These are phyloP conservation scores for Polydesmus complanatus DNA, from an alignment of 2,888 invertebrate genomes.

Conservation along the genomic window DNA sequence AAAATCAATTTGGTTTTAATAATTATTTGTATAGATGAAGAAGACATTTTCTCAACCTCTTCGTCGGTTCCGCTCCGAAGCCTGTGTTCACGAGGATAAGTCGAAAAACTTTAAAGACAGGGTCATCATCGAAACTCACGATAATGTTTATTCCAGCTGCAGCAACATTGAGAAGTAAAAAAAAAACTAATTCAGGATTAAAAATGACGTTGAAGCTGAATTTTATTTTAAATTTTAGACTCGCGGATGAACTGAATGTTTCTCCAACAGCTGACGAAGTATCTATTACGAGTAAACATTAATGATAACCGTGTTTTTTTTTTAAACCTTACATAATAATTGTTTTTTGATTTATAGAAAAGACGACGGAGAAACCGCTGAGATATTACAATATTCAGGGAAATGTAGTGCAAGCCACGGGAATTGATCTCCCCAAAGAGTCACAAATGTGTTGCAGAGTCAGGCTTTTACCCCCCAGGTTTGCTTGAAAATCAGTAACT, in stretches of 20 bases:
- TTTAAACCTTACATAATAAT: neutral
- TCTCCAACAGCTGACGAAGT: neutral
- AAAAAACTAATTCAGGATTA: neutral
- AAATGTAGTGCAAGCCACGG: constrained; percentile 6
- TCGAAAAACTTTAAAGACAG: constrained; percentile 11
- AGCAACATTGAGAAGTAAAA: constrained; percentile 9
- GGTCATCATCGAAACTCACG: constrained; percentile 4
- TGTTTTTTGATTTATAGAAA: neutral
- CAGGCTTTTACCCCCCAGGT: neutral
- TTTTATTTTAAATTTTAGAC: neutral
- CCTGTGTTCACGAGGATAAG: constrained; percentile 32
- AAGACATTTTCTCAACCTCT: constrained; percentile 30
- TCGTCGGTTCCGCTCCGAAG: constrained; percentile 34
- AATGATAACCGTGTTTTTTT: neutral
- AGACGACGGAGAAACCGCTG: neutral
- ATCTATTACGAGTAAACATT: neutral
- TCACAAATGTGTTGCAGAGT: neutral
- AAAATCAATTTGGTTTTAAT: no score
- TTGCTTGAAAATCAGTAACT: neutral
- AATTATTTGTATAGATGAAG: constrained; percentile 27
- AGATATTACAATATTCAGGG: constrained; percentile 1
- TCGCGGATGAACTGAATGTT: neutral
- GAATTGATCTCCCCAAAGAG: neutral
- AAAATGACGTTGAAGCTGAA: neutral
- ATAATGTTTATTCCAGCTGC: neutral